A percentile compares a stretch with the other conserved stretches of the same genome.
Evolutionary conservation across 2,888 invertebrate species (phyloP).

Genomic region (Drosophila neutralis): DNA sequence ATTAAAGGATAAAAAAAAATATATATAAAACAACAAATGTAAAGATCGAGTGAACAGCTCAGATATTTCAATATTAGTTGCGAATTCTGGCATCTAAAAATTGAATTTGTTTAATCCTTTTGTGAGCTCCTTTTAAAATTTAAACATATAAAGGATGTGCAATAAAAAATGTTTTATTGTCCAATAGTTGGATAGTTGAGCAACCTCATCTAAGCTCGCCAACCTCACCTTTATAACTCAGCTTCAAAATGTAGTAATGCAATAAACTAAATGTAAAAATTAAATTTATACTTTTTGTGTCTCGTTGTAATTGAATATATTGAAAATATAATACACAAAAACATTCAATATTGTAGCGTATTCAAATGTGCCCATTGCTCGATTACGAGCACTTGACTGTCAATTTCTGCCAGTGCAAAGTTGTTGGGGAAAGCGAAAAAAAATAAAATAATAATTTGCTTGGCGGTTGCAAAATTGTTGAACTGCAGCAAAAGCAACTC

Average conservation of each 20-base stretch:
- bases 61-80: background rate
- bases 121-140: background rate
- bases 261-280: too few species aligned
- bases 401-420: constrained; percentile 28
- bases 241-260: too few species aligned
- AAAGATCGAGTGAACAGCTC: background rate
- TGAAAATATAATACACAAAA: too few species aligned
- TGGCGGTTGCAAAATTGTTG: constrained; percentile 50
- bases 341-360: constrained; percentile 17
- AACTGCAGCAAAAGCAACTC: constrained; percentile 52
- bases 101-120: too few species aligned
- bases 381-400: background rate
- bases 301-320: too few species aligned
- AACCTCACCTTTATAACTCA: background rate
- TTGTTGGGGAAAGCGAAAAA: constrained; percentile 25
- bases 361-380: background rate
- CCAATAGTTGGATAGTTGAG: background rate
- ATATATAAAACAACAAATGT: too few species aligned
- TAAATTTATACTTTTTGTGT: too few species aligned
- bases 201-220: background rate
- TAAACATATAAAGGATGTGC: background rate
- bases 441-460: constrained; percentile 60
- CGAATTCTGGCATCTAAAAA: background rate
- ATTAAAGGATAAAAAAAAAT: too few species aligned
- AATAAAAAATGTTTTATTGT: background rate